Evolutionary conservation across 2,797 vertebrate species (phyloP).

Genomic region (Fistularia commersonii): DNA sequence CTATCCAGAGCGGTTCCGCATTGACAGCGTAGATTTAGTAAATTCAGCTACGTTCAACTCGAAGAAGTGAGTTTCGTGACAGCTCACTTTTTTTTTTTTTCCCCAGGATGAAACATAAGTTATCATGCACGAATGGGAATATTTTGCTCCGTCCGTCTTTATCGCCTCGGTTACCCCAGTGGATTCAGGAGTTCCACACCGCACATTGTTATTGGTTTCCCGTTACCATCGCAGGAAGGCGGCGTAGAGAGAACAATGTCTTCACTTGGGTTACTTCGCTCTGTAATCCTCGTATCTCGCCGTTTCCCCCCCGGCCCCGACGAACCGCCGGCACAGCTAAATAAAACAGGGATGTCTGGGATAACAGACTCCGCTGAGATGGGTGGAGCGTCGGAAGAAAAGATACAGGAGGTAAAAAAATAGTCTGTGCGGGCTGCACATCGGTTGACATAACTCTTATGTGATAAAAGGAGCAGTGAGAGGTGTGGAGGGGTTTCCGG

Average conservation of each 20-base stretch:
- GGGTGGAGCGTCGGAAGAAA: background rate
- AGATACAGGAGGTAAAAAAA: background rate
- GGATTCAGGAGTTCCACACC: too few species aligned
- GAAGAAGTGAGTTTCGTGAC: too few species aligned
- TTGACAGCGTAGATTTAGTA: constrained; percentile 12
- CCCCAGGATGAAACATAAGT: constrained; percentile 42
- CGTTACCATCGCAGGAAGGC: background rate
- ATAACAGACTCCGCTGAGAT: background rate
- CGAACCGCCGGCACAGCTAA: background rate
- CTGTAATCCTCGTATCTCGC: background rate
- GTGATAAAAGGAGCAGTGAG: constrained; percentile 26
- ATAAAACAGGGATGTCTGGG: background rate
- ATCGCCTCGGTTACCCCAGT: constrained; percentile 19
- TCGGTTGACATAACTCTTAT: constrained; percentile 43
- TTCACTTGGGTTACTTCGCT: background rate
- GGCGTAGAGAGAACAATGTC: constrained; percentile 8
- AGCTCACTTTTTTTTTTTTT: background rate
- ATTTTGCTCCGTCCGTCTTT: constrained; percentile 20
- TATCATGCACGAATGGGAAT: constrained; percentile 37
- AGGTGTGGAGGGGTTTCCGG: constrained; percentile 26
- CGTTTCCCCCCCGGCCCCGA: background rate
- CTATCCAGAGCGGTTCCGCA: constrained; percentile 12
- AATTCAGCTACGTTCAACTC: constrained; percentile 2
- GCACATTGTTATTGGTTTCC: too few species aligned
- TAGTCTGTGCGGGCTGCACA: constrained; percentile 26